Evolutionary conservation across 2,888 invertebrate species (phyloP).

Genomic region (Watsonalla binaria): DNA sequence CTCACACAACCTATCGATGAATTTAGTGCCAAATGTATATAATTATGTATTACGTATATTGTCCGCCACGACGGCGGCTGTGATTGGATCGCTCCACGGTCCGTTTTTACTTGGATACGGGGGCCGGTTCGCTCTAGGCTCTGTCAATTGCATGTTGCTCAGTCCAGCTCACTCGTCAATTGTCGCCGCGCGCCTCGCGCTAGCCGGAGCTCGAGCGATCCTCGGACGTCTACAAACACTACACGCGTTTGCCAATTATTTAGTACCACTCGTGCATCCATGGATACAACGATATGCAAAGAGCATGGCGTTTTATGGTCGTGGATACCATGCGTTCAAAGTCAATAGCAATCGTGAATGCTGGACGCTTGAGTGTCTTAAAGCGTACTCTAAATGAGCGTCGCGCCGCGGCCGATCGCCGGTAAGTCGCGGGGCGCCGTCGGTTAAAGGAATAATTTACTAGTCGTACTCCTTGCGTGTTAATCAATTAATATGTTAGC

Average conservation of each 20-base stretch:
- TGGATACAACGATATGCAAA: no score
- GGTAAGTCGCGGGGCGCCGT: slow-evolving; percentile 12
- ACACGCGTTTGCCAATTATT: slow-evolving; percentile 22
- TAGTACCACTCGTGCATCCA: slow-evolving; percentile 6
- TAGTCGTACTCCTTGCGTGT: slow-evolving; percentile 75
- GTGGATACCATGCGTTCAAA: slow-evolving; percentile 2
- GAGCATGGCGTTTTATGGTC: no score
- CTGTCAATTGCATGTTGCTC: slow-evolving; percentile 54
- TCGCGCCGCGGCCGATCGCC: slow-evolving; percentile 9
- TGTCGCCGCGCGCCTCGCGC: slow-evolving; percentile 17
- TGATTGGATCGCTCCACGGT: slow-evolving; percentile 22
- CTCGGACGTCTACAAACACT: slow-evolving; percentile 2
- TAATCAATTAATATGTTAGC: slow-evolving; percentile 69
- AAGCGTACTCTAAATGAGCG: slow-evolving; percentile 15
- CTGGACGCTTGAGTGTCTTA: slow-evolving; percentile 1
- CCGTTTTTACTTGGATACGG: slow-evolving; percentile 3
- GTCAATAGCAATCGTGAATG: slow-evolving; percentile 7
- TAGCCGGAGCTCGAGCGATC: slow-evolving; percentile 5
- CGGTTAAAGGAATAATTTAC: slow-evolving; percentile 54
- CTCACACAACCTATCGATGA: slow-evolving; percentile 32
- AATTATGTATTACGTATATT: slow-evolving; percentile 46
- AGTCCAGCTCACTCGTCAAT: slow-evolving; percentile 52
- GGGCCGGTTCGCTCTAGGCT: slow-evolving; percentile 20
- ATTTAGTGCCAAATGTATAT: slow-evolving; percentile 77
- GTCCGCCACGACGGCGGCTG: slow-evolving; percentile 27